Evolutionary conservation across 2,888 invertebrate genomes (phyloP).

Genomic region (Aethes cnicana): DNA sequence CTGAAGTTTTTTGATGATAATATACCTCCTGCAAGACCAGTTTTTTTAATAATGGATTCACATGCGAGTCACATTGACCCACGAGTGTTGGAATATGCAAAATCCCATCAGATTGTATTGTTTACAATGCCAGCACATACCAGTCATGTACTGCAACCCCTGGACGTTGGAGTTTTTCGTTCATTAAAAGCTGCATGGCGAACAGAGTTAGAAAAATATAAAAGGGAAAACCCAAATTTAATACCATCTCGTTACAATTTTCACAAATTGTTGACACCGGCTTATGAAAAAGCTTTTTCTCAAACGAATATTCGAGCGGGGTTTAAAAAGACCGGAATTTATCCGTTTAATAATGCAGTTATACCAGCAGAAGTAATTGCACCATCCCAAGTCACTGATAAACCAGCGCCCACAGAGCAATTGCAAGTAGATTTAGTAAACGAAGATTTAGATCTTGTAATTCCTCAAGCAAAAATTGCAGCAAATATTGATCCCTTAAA

Average conservation of each 20-base stretch:
- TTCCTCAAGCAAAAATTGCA: neutral
- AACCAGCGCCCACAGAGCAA: neutral
- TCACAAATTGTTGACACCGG: conserved; percentile 33
- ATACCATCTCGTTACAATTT: conserved; percentile 32
- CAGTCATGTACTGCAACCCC: no score
- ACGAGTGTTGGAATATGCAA: no score
- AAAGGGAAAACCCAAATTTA: conserved; percentile 21
- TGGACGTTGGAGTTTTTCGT: no score
- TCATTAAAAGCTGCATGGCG: no score
- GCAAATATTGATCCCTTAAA: neutral
- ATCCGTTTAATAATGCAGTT: neutral
- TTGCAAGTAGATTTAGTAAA: neutral
- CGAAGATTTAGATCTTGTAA: no score
- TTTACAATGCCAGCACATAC: no score
- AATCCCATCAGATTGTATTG: no score
- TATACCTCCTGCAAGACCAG: no score
- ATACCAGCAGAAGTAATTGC: neutral
- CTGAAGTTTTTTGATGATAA: no score
- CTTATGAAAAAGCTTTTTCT: conserved; percentile 32
- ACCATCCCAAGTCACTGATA: neutral
- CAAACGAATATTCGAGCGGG: conserved; percentile 23
- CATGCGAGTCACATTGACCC: no score
- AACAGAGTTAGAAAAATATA: conserved; percentile 27
- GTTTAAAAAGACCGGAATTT: no score
- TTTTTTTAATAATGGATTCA: no score